These are phyloP conservation scores for Urocyon cinereoargenteus DNA, from an alignment of 2,797 vertebrate species.

Conservation along the genomic window DNA sequence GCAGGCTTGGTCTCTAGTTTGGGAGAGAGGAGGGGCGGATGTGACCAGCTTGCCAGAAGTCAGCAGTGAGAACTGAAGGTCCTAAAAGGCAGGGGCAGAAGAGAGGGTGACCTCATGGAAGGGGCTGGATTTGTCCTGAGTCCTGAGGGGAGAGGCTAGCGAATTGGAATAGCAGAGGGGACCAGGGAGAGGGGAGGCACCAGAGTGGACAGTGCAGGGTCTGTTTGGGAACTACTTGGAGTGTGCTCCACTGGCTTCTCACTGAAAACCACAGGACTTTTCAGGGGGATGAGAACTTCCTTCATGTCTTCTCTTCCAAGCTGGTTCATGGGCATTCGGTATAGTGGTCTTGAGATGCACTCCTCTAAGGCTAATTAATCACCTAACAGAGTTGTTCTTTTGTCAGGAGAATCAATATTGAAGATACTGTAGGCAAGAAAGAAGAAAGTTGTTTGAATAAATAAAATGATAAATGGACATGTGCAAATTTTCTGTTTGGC, in stretches of 20 bases:
- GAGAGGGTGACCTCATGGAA: not conserved
- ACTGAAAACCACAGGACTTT: not conserved
- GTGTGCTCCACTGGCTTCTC: not conserved
- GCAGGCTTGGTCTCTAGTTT: not conserved
- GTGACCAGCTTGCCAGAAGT: not conserved
- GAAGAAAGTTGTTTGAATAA: conserved; percentile 1
- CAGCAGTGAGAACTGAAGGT: not conserved
- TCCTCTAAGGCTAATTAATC: not conserved
- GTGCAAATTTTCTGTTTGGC: not conserved
- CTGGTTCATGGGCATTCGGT: not conserved
- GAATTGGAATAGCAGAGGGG: not conserved
- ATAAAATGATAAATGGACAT: not conserved
- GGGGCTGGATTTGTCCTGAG: not conserved
- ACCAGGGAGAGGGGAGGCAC: not conserved
- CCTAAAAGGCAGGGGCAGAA: not conserved
- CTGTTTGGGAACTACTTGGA: not conserved
- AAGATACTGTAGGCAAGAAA: not conserved
- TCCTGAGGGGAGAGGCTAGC: not conserved
- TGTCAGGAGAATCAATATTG: not conserved
- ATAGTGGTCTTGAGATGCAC: not conserved
- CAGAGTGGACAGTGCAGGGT: not conserved
- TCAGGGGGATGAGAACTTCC: not conserved
- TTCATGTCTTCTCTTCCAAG: not conserved
- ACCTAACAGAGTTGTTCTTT: not conserved
- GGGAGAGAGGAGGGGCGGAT: not conserved